Evolutionary conservation across 2,888 invertebrate species (phyloP), one percentile per base, ranked within the genome.

Genomic region (Ptilodon capucinus): DNA sequence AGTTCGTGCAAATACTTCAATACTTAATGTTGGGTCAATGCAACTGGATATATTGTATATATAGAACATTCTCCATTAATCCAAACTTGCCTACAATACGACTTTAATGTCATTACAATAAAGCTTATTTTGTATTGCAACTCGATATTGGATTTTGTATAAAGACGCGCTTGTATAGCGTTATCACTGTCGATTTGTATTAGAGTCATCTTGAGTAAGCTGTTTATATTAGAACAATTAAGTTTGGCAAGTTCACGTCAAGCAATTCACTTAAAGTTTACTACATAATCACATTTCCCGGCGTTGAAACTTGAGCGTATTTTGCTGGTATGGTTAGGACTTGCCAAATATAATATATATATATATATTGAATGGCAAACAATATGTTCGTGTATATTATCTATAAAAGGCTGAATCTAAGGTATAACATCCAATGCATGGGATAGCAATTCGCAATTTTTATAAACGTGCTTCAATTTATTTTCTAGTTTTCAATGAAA

Each of bases 261-360:
- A 82, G 81, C 79, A 84, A 84, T 84, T 83, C 80, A 79, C 82
- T 84, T 84, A 81, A 84, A 83, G 80, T 86, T 85, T 52, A 71
- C 72, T 71, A 82, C 76, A 81, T 86, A 85, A 86, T 86, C 81
- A 81, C 80, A 79, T 86, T 83, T 79, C 74, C 71, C 70, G 60
- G 67, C 76, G 79, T 76, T 67, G 68, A 71, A 84, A 82, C 71
- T 83, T 79, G 51, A 64, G 64, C 66, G 66, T 62, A 69, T 73
- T 63, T 63, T 58, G 56, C 57, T 51, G 52, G 56, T 60, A 61
- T 54, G 62, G 62, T 60, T 46, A 42, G 53, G 46, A 68, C 68
- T 75, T 53, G 46, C 13, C 19, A 69, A 74, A 78, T 77, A 75
- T 71, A 68, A 73, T 64, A 71, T 68, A 70, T 59, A 68, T 68